A percentile compares a stretch with the other conserved stretches of the same genome.
phyloP scores from a whole-genome alignment of 2,113 vertebrate genomes.

The Strigops habroptila region DNA sequence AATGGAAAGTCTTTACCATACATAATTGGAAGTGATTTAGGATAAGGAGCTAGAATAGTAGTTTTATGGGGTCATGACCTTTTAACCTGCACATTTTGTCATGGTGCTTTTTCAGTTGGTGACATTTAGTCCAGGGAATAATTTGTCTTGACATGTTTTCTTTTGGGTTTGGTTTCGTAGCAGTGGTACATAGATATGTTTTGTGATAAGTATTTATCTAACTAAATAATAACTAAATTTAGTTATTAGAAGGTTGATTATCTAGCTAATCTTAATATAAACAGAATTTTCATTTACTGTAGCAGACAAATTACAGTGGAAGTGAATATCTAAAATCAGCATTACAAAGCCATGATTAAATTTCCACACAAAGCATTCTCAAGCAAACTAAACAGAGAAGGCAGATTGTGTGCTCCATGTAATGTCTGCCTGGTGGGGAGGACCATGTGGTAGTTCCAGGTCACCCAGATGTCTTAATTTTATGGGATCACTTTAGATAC shows the following conservation, averaged over 20 bases:
- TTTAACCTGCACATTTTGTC: conserved; percentile 69
- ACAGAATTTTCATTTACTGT: neutral
- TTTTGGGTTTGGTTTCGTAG: conserved; percentile 38
- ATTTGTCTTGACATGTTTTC: conserved; percentile 64
- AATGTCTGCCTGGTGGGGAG: neutral
- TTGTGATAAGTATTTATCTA: neutral
- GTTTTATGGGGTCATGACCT: conserved; percentile 70
- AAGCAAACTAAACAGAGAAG: neutral
- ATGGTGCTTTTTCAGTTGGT: conserved; percentile 64
- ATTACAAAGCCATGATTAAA: neutral
- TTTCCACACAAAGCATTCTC: neutral
- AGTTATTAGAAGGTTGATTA: neutral
- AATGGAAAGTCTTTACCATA: conserved; percentile 38
- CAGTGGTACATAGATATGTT: neutral
- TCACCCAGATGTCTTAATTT: neutral
- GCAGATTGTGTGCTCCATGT: neutral
- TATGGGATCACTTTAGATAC: neutral
- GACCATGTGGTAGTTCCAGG: neutral
- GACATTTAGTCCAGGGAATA: conserved; percentile 67
- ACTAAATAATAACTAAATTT: no score
- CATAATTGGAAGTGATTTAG: conserved; percentile 69
- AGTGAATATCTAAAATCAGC: neutral
- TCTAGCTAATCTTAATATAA: neutral
- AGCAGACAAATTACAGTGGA: neutral
- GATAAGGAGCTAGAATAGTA: conserved; percentile 48